Evolutionary conservation across 2,888 invertebrate genomes (phyloP).

Genomic region (Neuroscelio doddi): DNA sequence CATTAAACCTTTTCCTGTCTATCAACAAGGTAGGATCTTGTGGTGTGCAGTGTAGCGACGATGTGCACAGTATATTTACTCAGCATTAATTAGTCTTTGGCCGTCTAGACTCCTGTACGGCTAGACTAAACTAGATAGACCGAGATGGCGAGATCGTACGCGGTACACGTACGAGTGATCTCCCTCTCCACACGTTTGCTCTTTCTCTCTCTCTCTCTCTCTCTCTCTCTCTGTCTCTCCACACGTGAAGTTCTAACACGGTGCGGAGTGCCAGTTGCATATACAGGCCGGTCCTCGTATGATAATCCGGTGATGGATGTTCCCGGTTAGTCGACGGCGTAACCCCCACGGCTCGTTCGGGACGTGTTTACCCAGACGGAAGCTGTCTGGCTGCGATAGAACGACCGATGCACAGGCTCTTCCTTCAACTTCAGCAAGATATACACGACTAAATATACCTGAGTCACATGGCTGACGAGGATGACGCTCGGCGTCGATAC

Average conservation of each 20-base stretch:
- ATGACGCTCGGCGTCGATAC: conserved; percentile 33
- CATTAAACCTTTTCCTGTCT: conserved; percentile 22
- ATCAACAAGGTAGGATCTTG: conserved; percentile 17
- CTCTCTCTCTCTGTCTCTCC: conserved; percentile 5
- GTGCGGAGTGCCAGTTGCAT: conserved; percentile 16
- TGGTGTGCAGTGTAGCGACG: conserved; percentile 15
- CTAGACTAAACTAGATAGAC: conserved; percentile 60
- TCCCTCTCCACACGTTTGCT: conserved; percentile 31
- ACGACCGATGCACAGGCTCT: conserved; percentile 21
- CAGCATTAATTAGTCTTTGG: conserved; percentile 67
- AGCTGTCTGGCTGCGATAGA: conserved; percentile 52
- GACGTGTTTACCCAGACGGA: conserved; percentile 69
- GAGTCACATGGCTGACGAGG: conserved; percentile 21
- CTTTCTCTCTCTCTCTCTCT: conserved; percentile 3
- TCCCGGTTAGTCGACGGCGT: conserved; percentile 51
- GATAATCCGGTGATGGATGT: conserved; percentile 70
- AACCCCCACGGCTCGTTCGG: conserved; percentile 38
- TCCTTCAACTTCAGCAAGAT: conserved; percentile 33
- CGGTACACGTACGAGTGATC: conserved; percentile 15
- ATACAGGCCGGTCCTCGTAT: conserved; percentile 37
- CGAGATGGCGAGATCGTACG: conserved; percentile 11
- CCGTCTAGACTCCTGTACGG: conserved; percentile 57
- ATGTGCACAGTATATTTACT: conserved; percentile 57
- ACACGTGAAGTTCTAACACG: conserved; percentile 4
- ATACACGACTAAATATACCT: conserved; percentile 18